Conservation (phyloP, 2,113 vertebrate genomes). For the Melanerpes formicivorus region DNA sequence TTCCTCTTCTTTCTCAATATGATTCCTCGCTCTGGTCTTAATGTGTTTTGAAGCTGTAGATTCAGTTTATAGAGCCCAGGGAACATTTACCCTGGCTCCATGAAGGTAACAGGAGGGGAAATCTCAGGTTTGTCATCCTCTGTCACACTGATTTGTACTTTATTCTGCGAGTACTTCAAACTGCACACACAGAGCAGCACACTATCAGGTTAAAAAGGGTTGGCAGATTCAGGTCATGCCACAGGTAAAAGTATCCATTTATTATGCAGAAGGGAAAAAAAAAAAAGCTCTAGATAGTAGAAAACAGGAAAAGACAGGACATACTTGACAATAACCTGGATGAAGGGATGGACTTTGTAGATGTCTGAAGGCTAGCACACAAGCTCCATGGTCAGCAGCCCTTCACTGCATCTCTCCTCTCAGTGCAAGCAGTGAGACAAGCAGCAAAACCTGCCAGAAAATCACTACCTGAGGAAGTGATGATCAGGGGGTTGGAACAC, state of each 20-base stretch:
- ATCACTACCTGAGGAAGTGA: not conserved
- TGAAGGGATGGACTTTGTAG: not conserved
- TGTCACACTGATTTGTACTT: not conserved
- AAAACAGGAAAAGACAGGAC: not conserved
- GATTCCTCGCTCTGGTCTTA: not conserved
- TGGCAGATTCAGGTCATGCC: not conserved
- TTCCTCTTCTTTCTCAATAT: not conserved
- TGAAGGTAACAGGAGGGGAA: not conserved
- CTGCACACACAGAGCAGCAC: not conserved
- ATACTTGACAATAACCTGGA: not conserved
- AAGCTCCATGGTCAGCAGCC: not conserved
- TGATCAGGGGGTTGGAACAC: too few species aligned
- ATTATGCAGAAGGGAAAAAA: slow-evolving; percentile 4
- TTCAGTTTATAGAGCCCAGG: not conserved
- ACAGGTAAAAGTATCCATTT: not conserved
- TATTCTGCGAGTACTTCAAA: not conserved
- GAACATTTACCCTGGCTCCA: not conserved
- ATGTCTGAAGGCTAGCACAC: not conserved
- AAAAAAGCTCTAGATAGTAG: not conserved
- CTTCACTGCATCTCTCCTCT: not conserved
- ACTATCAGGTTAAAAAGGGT: not conserved
- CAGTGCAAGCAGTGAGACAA: not conserved
- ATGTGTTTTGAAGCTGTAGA: not conserved
- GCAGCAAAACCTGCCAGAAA: not conserved
- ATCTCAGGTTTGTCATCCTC: not conserved